These are phyloP conservation scores for Doryteuthis pealeii DNA, from an alignment of 1,140 invertebrate species.

Conservation along the genomic window DNA sequence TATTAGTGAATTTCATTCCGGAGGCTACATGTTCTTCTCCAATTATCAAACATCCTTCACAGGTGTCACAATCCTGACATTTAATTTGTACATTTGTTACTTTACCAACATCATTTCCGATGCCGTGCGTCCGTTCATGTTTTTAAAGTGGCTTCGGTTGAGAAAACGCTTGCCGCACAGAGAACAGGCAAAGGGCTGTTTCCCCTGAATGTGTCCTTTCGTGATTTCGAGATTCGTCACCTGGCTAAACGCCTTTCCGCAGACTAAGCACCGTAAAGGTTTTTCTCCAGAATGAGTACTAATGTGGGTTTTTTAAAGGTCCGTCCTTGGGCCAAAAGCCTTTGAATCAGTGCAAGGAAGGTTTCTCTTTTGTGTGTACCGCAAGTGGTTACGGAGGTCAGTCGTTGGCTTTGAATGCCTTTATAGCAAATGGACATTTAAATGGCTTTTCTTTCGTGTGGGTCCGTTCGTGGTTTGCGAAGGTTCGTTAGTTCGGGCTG, in stretches of 20 bases:
- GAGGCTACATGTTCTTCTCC: background rate
- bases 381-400: conserved; percentile 19
- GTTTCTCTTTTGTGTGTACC: conserved; percentile 52
- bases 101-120: background rate
- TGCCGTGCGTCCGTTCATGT: background rate
- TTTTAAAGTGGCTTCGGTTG: conserved; percentile 71
- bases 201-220: conserved; percentile 30
- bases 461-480: conserved; percentile 68
- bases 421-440: conserved; percentile 15
- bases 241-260: conserved; percentile 35
- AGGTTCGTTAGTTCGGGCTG: conserved; percentile 87
- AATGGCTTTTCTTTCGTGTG: conserved; percentile 27
- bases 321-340: conserved; percentile 16
- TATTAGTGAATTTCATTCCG: background rate
- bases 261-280: conserved; percentile 54
- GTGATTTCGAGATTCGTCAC: conserved; percentile 19
- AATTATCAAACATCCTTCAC: background rate
- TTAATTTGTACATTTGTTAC: background rate
- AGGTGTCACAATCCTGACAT: background rate
- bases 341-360: conserved; percentile 53
- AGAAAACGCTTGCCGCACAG: conserved; percentile 96
- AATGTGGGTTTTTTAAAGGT: conserved; percentile 19
- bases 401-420: conserved; percentile 9
- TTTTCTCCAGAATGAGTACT: conserved; percentile 52
- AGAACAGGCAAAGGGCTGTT: conserved; percentile 69